These are phyloP conservation scores for Vipera ursinii DNA, from an alignment of 2,797 vertebrate species.

Conservation along the genomic window DNA sequence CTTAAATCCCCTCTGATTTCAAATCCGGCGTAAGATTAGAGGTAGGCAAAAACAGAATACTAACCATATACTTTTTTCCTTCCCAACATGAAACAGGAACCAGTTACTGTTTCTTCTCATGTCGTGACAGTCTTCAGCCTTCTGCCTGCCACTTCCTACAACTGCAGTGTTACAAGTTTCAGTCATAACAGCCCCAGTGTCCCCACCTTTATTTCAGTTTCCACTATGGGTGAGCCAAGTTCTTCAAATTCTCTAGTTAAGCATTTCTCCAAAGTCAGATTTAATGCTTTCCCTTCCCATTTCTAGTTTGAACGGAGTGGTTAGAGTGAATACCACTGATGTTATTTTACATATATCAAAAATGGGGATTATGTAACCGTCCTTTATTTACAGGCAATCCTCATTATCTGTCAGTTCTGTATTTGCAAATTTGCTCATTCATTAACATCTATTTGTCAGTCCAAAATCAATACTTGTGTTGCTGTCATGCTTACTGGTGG, in stretches of 20 bases:
- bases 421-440: background rate
- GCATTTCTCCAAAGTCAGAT: background rate
- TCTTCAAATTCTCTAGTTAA: background rate
- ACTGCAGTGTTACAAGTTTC: constrained; percentile 88
- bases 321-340: background rate
- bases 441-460: background rate
- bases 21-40: rapidly evolving
- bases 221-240: constrained; percentile 79
- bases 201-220: constrained; percentile 81
- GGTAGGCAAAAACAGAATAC: background rate
- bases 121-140: constrained; percentile 84
- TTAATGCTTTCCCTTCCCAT: background rate
- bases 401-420: background rate
- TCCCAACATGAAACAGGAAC: constrained; percentile 65
- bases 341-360: background rate
- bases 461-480: background rate
- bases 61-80: background rate
- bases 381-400: background rate
- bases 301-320: background rate
- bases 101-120: constrained; percentile 79
- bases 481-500: background rate
- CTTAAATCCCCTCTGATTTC: background rate
- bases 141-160: constrained; percentile 85
- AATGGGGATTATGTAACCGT: background rate
- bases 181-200: constrained; percentile 87